Base-by-base conservation (phyloP, 2,888 invertebrate species). In the Hyposoter dolosus region DNA sequence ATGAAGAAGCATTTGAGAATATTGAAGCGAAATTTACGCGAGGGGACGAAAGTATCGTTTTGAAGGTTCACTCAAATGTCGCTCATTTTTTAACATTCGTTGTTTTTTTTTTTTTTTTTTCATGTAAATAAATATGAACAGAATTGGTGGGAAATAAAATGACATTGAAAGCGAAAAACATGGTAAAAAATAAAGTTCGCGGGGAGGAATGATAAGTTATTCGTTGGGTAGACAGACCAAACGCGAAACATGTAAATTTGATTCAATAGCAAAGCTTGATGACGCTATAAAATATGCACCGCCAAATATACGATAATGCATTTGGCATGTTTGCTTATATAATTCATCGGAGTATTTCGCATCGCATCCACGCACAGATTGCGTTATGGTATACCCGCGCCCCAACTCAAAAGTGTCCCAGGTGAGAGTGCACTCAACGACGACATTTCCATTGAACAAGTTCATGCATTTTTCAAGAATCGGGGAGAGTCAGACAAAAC, bases 271-370 rank as follows among this genome's bases (percentile, higher is more conserved):
- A 72, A 65, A 72, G 32, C 56, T 83, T 50, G 32, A 77, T 77
- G 68, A 65, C 17, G 82, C 23, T 68, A 85, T 88, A 63, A 88
- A 88, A 85, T 88, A 88, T 88, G 82, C 79, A 87, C 56, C 50
- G 32, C 82, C 45, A 83, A 85, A 85, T 87, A 83, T 60, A 69
- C 45, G 60, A 84, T 84, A 85, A 87, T 87, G 79, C 79, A 75
- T 86, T 89, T 79, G 35, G 79, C 69, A 79, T 85, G 81, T 89
- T 87, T 87, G 83, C 75, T 88, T 88, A 79, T 83, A 85, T 84
- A 89, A 89, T 85, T 85, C 69, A 79, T 71, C 50, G n/a, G 50
- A 32, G 35, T 35, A 76, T 88, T 85, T 86, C 82, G 71, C 60
- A 69, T 43, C 32, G 53, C 15, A 53, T 9, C n/a, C 28, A 47